Base-by-base conservation (phyloP, 2,113 vertebrate genomes). In the Megaleporinus macrocephalus region DNA sequence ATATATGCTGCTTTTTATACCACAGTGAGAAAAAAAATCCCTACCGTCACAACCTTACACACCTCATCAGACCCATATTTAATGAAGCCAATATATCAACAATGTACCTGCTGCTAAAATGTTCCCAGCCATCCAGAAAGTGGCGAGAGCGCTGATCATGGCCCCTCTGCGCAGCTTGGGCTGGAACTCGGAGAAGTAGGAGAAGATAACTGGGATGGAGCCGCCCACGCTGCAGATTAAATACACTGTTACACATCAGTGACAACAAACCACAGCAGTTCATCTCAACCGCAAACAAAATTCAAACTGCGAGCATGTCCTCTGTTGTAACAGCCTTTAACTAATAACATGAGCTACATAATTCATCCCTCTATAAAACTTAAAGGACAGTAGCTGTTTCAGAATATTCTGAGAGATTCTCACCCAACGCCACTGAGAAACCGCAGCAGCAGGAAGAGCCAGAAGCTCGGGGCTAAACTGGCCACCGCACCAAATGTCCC, bases 81-180 rank as follows among this genome's bases (percentile, higher is more conserved):
- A 36, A 36, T 4, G 6, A 36, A 36, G 3, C 4, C 30, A 30
- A 9, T 33, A 66, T 18, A 55, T 16, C 1, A 30, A 15, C 11
- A 26, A 11, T 63, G 59, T 77, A 95, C 94, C 93, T 91, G 94
- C 93, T 66, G 92, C 93, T 76, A 94, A 66, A 41, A 94, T 93
- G 85, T 94, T 95, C 73, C 94, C 94, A n/a, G 89, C 91, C 94
- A 95, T 95, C 94, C 94, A 95, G 88, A 95, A 95, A 13, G 94
- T 92, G 81, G 94, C 94, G 55, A 95, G 88, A 57, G 89, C 90
- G 15, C 94, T 94, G 90, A 95, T 93, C 94, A 95, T 95, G 0
- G 88, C 78, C 0, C 93, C 94, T 84, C 94, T 91, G 65, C 82
- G 90, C 80, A 85, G 49, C 2, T 91, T 84, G 0, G 94, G 93